Base-by-base conservation (phyloP, 2,888 invertebrate species). In the Anticlea derivata region DNA sequence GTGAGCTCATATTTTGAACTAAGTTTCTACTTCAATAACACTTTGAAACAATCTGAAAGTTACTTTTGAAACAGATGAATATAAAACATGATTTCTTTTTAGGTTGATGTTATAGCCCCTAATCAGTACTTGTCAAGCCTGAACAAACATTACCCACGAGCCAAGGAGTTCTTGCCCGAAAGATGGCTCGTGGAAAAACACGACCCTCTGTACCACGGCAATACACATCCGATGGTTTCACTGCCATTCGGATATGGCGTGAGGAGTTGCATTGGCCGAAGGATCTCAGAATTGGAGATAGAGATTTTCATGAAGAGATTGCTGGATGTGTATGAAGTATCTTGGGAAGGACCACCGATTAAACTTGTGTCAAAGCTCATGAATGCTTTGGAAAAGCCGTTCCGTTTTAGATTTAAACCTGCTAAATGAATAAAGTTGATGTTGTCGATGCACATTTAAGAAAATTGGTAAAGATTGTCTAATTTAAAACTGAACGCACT, bases 81-180 rank as follows among this genome's bases (percentile, higher is more conserved):
- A 17, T n/a, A n/a, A n/a, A n/a, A n/a, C n/a, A 17, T 29, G n/a
- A 10, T 17, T 41, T 10, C 4, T 30, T 44, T 53, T 17, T 80
- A 95, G 94, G 93, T 95, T 0, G 94, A 95, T 70, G 93, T 96
- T 0, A 88, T 96, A 43, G 94, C 96, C 71, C 95, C 94, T 55
- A 94, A 95, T 55, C 93, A 94, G 72, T 93, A 93, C 43, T 90
- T 94, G 53, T 93, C 94, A 52, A 78, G 65, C 27, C 39, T 75
- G 55, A 88, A 89, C 8, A 75, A 92, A 61, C 86, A 94, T 68
- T 95, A 94, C 67, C 84, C 91, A 1, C 76, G 90, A 35, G 85
- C 94, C 0, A 71, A 86, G 0, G 80, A 91, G 26, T 95, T 92
- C 66, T 66, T 92, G 31, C 95, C 95, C 0, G 94, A 95, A 68